phyloP scores from a whole-genome alignment of 1,140 invertebrate genomes.

The Calycopis cecrops region DNA sequence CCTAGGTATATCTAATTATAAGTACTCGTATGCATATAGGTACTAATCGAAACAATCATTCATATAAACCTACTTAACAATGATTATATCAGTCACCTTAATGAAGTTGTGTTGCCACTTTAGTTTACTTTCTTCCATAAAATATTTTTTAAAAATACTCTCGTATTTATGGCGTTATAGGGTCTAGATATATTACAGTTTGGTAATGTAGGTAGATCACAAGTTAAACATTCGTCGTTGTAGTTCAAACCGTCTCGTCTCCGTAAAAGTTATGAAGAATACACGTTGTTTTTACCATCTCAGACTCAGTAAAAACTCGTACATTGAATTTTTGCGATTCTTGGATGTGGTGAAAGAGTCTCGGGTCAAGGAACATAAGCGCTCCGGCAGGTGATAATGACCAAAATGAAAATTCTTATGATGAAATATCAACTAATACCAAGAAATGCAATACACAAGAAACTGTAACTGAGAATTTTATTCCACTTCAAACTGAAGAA shows the following conservation, averaged over 20 bases:
- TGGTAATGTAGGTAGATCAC: neutral
- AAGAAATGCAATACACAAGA: neutral
- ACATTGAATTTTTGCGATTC: slow-evolving; percentile 12
- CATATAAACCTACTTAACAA: slow-evolving; percentile 12
- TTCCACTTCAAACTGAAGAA: neutral
- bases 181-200: no score
- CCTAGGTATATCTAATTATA: slow-evolving; percentile 13
- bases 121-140: neutral
- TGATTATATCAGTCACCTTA: slow-evolving; percentile 7
- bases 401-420: slow-evolving; percentile 7
- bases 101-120: slow-evolving; percentile 8
- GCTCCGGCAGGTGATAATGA: slow-evolving; percentile 13
- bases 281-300: slow-evolving; percentile 9
- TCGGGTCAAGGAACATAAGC: slow-evolving; percentile 5
- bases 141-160: neutral
- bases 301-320: slow-evolving; percentile 15
- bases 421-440: slow-evolving; percentile 10
- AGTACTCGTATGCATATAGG: slow-evolving; percentile 11
- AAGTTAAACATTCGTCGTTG: slow-evolving; percentile 4
- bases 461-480: neutral
- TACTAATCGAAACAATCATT: slow-evolving; percentile 12
- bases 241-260: slow-evolving; percentile 2
- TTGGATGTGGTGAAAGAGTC: slow-evolving; percentile 1
- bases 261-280: slow-evolving; percentile 10
- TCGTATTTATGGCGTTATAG: no score